These are phyloP conservation scores for Manduca sexta DNA, from an alignment of 1,140 invertebrate genomes.

Conservation along the genomic window DNA sequence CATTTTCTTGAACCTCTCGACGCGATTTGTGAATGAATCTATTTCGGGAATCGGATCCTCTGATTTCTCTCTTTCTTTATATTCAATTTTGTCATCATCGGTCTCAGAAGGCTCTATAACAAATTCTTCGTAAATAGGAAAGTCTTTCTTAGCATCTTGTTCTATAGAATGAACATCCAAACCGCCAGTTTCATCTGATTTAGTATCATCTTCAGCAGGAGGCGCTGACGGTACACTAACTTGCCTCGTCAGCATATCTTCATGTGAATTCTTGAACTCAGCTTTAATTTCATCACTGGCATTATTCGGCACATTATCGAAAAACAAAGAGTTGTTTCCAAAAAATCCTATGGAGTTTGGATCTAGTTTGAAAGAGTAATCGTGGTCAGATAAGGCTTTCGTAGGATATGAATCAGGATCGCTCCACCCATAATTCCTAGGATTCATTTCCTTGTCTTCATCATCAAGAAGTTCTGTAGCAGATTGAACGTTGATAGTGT, in stretches of 20 bases:
- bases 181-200: conserved; percentile 48
- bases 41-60: conserved; percentile 30
- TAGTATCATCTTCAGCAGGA: conserved; percentile 42
- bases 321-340: conserved; percentile 35
- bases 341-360: conserved; percentile 26
- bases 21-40: conserved; percentile 53
- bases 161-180: conserved; percentile 60
- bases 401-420: conserved; percentile 4
- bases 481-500: conserved; percentile 42
- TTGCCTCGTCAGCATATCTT: conserved; percentile 33
- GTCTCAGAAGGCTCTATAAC: conserved; percentile 56
- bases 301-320: conserved; percentile 45
- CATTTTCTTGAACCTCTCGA: conserved; percentile 53
- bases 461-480: conserved; percentile 35
- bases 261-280: conserved; percentile 37
- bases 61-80: conserved; percentile 32
- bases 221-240: conserved; percentile 45
- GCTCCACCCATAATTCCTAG: conserved; percentile 36
- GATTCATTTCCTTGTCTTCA: conserved; percentile 8
- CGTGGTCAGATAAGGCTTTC: conserved; percentile 13
- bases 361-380: conserved; percentile 27
- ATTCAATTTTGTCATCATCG: conserved; percentile 54
- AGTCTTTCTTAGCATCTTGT: conserved; percentile 60
- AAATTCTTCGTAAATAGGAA: conserved; percentile 53
- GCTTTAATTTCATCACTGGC: conserved; percentile 58